These are phyloP conservation scores for Lucilia cuprina DNA, from an alignment of 1,140 invertebrate genomes.

Conservation along the genomic window DNA sequence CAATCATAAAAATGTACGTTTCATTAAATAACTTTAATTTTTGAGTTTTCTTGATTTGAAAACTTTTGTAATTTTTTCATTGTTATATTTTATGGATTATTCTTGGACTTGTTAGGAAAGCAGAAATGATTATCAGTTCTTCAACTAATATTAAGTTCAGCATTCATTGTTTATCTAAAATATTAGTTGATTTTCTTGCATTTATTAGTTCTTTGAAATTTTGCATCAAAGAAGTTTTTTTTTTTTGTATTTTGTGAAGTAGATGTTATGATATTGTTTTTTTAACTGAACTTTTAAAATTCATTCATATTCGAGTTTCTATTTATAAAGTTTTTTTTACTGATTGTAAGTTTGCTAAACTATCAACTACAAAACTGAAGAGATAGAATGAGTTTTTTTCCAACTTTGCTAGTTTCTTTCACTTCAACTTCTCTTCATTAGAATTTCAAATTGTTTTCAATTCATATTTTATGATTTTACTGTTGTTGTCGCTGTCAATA, in stretches of 20 bases:
- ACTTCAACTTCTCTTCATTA: neutral
- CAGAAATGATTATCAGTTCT: too few relatives aligned
- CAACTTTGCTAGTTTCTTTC: neutral
- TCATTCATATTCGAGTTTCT: neutral
- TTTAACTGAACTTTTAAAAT: neutral
- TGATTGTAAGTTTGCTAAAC: neutral
- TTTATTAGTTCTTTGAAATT: conserved; percentile 1
- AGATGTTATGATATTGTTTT: too few relatives aligned
- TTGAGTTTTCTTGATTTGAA: neutral
- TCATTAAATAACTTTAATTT: too few relatives aligned
- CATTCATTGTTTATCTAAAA: neutral
- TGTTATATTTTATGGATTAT: neutral
- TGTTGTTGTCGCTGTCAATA: neutral
- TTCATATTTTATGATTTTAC: neutral
- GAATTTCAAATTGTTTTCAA: conserved; percentile 31
- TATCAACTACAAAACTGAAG: too few relatives aligned
- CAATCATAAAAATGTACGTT: too few relatives aligned
- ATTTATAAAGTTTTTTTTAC: too few relatives aligned
- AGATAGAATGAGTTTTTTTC: too few relatives aligned
- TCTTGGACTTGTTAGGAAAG: neutral
- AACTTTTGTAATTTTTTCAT: neutral
- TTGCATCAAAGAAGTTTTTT: neutral
- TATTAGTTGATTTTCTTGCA: conserved; percentile 2
- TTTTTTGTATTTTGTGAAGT: neutral
- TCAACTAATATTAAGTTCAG: too few relatives aligned